phyloP scores from a whole-genome alignment of 2,888 invertebrate genomes.

The Agrotis clavis region DNA sequence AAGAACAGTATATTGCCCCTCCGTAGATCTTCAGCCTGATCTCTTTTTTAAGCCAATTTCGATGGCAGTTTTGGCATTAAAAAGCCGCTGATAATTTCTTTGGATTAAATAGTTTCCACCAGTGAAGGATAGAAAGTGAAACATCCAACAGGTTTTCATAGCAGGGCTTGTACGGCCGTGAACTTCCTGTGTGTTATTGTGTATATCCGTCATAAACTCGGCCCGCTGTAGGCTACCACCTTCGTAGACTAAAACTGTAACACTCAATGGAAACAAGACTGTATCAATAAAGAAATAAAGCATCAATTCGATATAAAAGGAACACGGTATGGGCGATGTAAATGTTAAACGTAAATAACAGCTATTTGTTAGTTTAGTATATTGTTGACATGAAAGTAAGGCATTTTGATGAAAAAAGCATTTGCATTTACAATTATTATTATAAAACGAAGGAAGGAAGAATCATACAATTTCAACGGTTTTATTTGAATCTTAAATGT shows the following conservation, averaged over 20 bases:
- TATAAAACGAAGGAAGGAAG: not conserved
- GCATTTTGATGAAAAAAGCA: not conserved
- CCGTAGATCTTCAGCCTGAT: no score
- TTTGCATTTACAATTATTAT: not conserved
- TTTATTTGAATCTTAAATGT: not conserved
- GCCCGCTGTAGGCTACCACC: conserved; percentile 54
- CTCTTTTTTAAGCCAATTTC: no score
- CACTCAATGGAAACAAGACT: conserved; percentile 36
- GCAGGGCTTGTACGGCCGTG: conserved; percentile 78
- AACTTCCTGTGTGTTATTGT: conserved; percentile 82
- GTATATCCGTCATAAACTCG: conserved; percentile 65
- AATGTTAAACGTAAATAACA: conserved; percentile 43
- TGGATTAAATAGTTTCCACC: conserved; percentile 26
- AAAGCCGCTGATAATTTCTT: conserved; percentile 19
- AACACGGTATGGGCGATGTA: conserved; percentile 7
- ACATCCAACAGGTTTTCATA: conserved; percentile 70
- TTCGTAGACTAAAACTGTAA: conserved; percentile 38
- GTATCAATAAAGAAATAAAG: conserved; percentile 9
- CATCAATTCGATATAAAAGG: not conserved
- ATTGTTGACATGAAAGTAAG: conserved; percentile 20
- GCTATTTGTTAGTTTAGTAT: conserved; percentile 37
- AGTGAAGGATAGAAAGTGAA: conserved; percentile 74
- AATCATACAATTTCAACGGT: not conserved
- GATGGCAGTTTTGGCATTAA: not conserved
- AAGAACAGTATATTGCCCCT: not conserved